phyloP scores from a whole-genome alignment of 2,113 vertebrate species.

The Clupea harengus region DNA sequence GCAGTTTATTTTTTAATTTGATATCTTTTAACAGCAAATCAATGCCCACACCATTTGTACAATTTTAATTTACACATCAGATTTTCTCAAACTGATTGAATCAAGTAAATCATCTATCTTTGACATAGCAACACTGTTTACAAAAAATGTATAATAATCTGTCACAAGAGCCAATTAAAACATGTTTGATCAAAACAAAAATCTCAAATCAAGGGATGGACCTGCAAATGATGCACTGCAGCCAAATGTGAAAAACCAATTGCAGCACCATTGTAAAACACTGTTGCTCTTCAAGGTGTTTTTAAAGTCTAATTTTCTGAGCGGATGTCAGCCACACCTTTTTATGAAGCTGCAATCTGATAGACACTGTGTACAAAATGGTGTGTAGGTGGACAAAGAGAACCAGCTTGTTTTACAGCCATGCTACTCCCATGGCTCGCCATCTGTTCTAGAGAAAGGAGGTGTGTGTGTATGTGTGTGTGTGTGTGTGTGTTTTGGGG shows the following conservation, averaged over 20 bases:
- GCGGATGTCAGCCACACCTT: slow-evolving; percentile 65
- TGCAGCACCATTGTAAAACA: no score
- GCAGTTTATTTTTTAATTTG: no score
- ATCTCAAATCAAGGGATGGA: not conserved
- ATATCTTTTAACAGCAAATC: no score
- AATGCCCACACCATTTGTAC: no score
- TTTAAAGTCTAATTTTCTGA: not conserved
- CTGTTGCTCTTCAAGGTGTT: not conserved
- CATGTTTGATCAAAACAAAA: not conserved
- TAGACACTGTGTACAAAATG: slow-evolving; percentile 66
- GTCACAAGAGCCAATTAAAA: not conserved
- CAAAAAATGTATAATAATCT: not conserved
- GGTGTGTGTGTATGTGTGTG: slow-evolving; percentile 32
- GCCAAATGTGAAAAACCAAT: no score
- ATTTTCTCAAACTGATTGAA: not conserved
- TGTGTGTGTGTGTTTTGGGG: slow-evolving; percentile 22
- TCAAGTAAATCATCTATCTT: not conserved
- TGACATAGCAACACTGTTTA: no score
- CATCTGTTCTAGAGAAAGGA: slow-evolving; percentile 63
- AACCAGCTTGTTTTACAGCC: slow-evolving; percentile 75
- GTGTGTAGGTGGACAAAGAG: slow-evolving; percentile 70
- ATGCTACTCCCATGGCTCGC: slow-evolving; percentile 57
- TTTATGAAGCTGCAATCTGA: slow-evolving; percentile 72
- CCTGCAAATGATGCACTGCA: not conserved
- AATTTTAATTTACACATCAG: no score